These are phyloP conservation scores for Sitta europaea DNA, from an alignment of 2,113 vertebrate species.

Conservation along the genomic window DNA sequence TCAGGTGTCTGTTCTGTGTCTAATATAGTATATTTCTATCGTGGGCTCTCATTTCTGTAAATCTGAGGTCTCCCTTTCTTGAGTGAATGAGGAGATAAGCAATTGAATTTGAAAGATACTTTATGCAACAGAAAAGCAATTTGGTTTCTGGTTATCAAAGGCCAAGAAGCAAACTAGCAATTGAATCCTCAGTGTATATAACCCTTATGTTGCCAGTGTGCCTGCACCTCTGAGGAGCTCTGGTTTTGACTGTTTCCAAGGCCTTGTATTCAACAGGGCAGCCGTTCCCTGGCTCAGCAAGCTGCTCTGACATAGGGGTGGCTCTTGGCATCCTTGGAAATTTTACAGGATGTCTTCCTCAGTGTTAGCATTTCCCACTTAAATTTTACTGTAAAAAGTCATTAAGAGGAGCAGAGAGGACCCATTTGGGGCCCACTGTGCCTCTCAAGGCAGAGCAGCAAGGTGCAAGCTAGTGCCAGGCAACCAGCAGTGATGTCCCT, in stretches of 20 bases:
- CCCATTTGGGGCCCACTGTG: rapidly evolving
- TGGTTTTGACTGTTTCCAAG: neutral
- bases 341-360: neutral
- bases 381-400: neutral
- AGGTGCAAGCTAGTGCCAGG: neutral
- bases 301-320: neutral
- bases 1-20: constrained; percentile 66
- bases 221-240: neutral
- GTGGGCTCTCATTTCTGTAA: constrained; percentile 66
- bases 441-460: neutral
- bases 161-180: constrained; percentile 68
- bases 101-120: constrained; percentile 82
- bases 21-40: constrained; percentile 74
- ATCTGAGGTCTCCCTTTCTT: constrained; percentile 72
- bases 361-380: neutral
- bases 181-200: constrained; percentile 70
- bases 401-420: neutral
- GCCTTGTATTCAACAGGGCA: rapidly evolving
- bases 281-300: neutral
- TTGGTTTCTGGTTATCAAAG: constrained; percentile 77
- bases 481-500: neutral
- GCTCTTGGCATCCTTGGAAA: neutral
- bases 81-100: constrained; percentile 78
- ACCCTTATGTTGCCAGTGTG: constrained; percentile 17
- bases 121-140: constrained; percentile 82